Evolutionary conservation across 2,888 invertebrate species (phyloP).

Genomic region (Phaedon cochleariae): DNA sequence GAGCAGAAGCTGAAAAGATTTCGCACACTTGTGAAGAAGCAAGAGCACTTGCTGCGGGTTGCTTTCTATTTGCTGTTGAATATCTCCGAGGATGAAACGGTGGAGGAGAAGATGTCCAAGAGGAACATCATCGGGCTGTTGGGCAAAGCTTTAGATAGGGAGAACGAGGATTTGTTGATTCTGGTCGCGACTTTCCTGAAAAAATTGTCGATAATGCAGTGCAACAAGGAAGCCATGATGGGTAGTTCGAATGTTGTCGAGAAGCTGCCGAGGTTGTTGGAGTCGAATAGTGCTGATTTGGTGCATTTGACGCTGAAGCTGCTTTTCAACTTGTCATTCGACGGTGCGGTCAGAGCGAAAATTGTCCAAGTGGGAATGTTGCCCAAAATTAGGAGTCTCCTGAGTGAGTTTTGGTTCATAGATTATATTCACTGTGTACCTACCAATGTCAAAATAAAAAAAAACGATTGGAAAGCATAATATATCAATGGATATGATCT

Average conservation of each 20-base stretch:
- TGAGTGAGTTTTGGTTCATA: slow-evolving; percentile 82
- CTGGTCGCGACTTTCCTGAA: slow-evolving; percentile 93
- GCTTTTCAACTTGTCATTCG: slow-evolving; percentile 96
- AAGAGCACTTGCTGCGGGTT: slow-evolving; percentile 90
- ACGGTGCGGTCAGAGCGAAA: slow-evolving; percentile 82
- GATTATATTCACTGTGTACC: too few species aligned
- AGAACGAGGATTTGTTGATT: slow-evolving; percentile 88
- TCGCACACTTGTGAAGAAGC: slow-evolving; percentile 90
- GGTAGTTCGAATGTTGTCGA: slow-evolving; percentile 78
- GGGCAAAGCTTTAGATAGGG: slow-evolving; percentile 87
- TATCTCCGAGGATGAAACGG: slow-evolving; percentile 93
- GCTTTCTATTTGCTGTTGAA: slow-evolving; percentile 93
- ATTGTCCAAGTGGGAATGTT: slow-evolving; percentile 91
- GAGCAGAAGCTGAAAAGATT: slow-evolving; percentile 72
- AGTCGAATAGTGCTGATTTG: slow-evolving; percentile 70
- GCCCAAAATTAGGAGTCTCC: slow-evolving; percentile 87
- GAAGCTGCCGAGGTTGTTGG: slow-evolving; percentile 82
- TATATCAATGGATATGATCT: too few species aligned
- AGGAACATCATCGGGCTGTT: slow-evolving; percentile 90
- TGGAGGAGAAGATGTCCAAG: slow-evolving; percentile 97
- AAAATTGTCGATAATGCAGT: slow-evolving; percentile 92
- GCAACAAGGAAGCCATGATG: slow-evolving; percentile 94
- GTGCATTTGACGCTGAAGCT: slow-evolving; percentile 87
- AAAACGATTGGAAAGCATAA: too few species aligned
- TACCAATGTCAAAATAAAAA: too few species aligned